phyloP scores from a whole-genome alignment of 2,113 vertebrate species.

The Phyllostomus discolor region DNA sequence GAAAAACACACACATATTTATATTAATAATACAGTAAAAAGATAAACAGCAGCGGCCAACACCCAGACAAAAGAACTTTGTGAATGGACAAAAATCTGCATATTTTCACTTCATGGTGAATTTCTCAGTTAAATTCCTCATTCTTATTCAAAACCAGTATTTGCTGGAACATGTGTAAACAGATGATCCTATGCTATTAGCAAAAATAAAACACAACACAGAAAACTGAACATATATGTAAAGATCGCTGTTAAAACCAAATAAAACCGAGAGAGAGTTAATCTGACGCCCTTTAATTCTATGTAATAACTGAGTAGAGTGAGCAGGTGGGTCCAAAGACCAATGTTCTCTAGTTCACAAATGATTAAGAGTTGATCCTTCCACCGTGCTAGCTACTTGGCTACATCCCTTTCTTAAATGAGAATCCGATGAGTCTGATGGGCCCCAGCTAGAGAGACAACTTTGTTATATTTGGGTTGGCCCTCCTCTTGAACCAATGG shows the following conservation, averaged over 20 bases:
- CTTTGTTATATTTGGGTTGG: neutral
- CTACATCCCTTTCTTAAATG: neutral
- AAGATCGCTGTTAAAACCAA: neutral
- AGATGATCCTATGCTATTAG: neutral
- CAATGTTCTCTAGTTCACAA: neutral
- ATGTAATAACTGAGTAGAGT: neutral
- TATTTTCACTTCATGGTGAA: neutral
- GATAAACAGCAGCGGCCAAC: constrained; percentile 37
- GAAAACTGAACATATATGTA: neutral
- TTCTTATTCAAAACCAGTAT: constrained; percentile 7
- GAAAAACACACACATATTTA: constrained; percentile 74
- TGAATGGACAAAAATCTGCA: constrained; percentile 13
- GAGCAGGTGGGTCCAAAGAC: neutral
- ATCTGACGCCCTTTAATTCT: neutral
- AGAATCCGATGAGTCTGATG: neutral
- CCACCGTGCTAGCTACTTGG: neutral
- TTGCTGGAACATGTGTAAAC: neutral
- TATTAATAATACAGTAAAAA: constrained; percentile 19
- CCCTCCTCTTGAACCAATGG: neutral
- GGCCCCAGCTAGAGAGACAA: neutral
- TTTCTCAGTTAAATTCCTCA: constrained; percentile 16
- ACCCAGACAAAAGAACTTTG: neutral
- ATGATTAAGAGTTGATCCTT: neutral
- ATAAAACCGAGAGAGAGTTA: neutral
- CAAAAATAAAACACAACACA: neutral